Evolutionary conservation across 2,888 invertebrate genomes (phyloP), one percentile per base, ranked within the genome.

Genomic region (Chaetogeoica ovagalla): DNA sequence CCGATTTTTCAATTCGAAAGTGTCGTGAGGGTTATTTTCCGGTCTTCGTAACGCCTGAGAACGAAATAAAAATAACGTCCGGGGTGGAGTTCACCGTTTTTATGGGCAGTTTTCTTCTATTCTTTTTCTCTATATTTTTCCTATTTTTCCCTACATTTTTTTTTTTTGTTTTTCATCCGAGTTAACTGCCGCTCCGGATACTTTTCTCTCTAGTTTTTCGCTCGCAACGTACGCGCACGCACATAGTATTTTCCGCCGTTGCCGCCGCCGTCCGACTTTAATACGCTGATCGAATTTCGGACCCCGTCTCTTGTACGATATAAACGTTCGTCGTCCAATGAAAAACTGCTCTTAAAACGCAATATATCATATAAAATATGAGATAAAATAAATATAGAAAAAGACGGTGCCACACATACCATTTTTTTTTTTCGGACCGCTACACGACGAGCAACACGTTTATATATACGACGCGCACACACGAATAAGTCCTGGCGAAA

Each of bases 1-100:
- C 79, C 79, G 79, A 79, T 79, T 79, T 79, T 79, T 79, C 79
- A 79, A 79, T 79, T 57, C 71, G 55, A 71, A 63, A 62, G 70
- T 71, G 79, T 63, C 79, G 70, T 37, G 23, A 63, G 70, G 37
- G 71, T 63, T 70, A 65, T 79, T 55, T 70, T 65, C 75, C 74
- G 55, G 65, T 62, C 63, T 57, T 19, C 37, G 21, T 63, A 79
- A 70, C 79, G 79, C 55, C 70, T 39, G 70, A 48, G 23, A 79
- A 79, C 63, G 79, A 79, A 79, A 79, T 79, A 71, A 79, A 71
- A 79, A 79, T 71, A 79, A 70, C 79, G 70, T 39, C 79, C 21
- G 79, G 79, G 57, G 79, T 63, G 71, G 79, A 79, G 71, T 71
- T 57, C 55, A 19, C 30, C 62, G 63, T 71, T 79, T 39, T 79